Percentiles rank a stretch among this genome's conserved stretches.
Evolutionary conservation across 2,888 invertebrate species (phyloP).

Genomic region (Andrena chrysosceles): DNA sequence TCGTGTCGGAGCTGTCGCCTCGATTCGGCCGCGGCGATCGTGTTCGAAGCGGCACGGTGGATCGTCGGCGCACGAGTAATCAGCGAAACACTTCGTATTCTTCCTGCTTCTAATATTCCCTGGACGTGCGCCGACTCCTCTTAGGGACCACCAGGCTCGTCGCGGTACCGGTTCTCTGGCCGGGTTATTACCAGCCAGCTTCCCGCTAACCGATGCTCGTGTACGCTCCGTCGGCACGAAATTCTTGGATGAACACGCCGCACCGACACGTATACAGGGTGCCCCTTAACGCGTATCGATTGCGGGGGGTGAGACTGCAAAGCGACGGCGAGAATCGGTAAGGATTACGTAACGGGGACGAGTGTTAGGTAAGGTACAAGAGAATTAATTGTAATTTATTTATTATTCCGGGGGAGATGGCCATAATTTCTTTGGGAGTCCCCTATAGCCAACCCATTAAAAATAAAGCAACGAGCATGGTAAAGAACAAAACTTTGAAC

Average conservation of each 20-base stretch:
- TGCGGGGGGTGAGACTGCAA: background rate
- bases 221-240: conserved; percentile 64
- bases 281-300: conserved; percentile 16
- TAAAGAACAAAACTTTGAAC: too few relatives aligned
- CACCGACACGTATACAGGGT: conserved; percentile 1
- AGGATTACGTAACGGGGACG: conserved; percentile 19
- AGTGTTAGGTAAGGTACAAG: background rate
- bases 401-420: too few relatives aligned
- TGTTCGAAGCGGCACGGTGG: conserved; percentile 33
- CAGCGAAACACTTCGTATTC: conserved; percentile 72
- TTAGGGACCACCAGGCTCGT: conserved; percentile 76
- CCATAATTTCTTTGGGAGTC: too few relatives aligned
- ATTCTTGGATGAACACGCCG: conserved; percentile 61
- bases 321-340: background rate
- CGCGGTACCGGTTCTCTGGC: conserved; percentile 76
- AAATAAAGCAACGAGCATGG: too few relatives aligned
- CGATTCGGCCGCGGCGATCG: conserved; percentile 42
- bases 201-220: conserved; percentile 62
- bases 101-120: conserved; percentile 77
- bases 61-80: conserved; percentile 66
- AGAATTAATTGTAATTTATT: too few relatives aligned
- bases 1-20: conserved; percentile 29
- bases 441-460: too few relatives aligned
- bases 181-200: conserved; percentile 73
- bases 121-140: conserved; percentile 75